Conservation (phyloP, 2,113 vertebrate species). For the Lasiurus cinereus region DNA sequence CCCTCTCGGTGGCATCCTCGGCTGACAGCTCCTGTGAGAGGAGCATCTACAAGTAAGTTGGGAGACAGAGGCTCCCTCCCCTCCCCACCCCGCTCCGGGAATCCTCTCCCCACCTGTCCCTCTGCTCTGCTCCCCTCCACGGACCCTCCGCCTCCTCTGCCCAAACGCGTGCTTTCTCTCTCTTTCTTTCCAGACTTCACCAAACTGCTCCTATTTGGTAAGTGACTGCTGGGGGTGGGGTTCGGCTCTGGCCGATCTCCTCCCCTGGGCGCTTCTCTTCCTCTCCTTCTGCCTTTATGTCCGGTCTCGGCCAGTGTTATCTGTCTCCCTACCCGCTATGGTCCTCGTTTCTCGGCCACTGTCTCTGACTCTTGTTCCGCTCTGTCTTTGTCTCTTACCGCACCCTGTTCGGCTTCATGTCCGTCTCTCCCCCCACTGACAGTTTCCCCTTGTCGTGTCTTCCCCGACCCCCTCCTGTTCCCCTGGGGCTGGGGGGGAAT, state of each 20-base stretch:
- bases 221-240: conserved; percentile 85
- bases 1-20: conserved; percentile 74
- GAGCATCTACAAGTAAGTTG: conserved; percentile 92
- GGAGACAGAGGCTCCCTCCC: background rate
- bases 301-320: conserved; percentile 18
- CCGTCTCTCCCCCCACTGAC: conserved; percentile 37
- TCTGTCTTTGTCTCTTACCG: background rate
- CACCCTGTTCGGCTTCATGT: conserved; percentile 10
- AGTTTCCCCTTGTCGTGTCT: background rate
- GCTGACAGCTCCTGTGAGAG: conserved; percentile 83
- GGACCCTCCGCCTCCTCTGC: conserved; percentile 84
- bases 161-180: conserved; percentile 89
- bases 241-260: conserved; percentile 31
- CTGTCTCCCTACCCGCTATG: background rate
- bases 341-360: background rate
- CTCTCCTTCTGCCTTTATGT: conserved; percentile 6
- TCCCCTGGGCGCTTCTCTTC: conserved; percentile 46
- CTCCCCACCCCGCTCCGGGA: too few relatives aligned
- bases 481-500: conserved; percentile 22
- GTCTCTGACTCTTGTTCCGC: background rate
- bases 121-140: conserved; percentile 70
- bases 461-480: background rate
- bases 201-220: conserved; percentile 92
- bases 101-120: conserved; percentile 68
- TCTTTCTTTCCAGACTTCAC: conserved; percentile 92